Evolutionary conservation across 2,888 invertebrate genomes (phyloP).

Genomic region (Eremobia ochroleuca): DNA sequence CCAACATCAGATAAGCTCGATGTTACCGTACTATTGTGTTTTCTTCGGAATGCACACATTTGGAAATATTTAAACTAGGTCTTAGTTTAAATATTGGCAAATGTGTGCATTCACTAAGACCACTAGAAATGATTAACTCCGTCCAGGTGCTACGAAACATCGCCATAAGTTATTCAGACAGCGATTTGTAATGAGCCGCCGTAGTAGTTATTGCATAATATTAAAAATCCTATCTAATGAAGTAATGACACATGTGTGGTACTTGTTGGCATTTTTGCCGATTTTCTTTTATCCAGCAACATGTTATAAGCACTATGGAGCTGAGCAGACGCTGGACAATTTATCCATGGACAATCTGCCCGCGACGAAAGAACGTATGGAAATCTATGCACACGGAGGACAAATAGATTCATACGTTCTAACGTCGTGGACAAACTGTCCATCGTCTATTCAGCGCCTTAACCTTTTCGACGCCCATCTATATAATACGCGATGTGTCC

Average conservation of each 20-base stretch:
- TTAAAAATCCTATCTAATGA: neutral
- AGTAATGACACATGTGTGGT: neutral
- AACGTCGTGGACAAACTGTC: too few species aligned
- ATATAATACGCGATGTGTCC: too few species aligned
- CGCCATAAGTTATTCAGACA: neutral
- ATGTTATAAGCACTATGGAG: neutral
- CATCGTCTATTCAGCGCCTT: too few species aligned
- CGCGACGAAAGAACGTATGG: too few species aligned
- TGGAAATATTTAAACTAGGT: neutral
- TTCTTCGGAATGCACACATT: conserved; percentile 1
- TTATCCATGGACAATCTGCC: too few species aligned
- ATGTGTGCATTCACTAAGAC: too few species aligned
- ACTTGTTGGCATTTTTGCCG: neutral
- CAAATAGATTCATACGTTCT: too few species aligned
- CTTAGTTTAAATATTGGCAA: too few species aligned
- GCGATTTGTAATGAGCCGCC: neutral
- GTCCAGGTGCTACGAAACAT: neutral
- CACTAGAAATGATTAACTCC: neutral
- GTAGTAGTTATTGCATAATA: neutral
- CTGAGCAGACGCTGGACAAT: too few species aligned
- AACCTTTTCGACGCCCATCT: too few species aligned
- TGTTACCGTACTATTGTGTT: neutral
- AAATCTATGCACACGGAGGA: too few species aligned
- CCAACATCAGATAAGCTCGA: neutral
- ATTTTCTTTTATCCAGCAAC: neutral